A percentile compares a stretch with the other conserved stretches of the same genome.
Conservation (phyloP, 2,888 invertebrate species). For the Drosophila buzzatii region DNA sequence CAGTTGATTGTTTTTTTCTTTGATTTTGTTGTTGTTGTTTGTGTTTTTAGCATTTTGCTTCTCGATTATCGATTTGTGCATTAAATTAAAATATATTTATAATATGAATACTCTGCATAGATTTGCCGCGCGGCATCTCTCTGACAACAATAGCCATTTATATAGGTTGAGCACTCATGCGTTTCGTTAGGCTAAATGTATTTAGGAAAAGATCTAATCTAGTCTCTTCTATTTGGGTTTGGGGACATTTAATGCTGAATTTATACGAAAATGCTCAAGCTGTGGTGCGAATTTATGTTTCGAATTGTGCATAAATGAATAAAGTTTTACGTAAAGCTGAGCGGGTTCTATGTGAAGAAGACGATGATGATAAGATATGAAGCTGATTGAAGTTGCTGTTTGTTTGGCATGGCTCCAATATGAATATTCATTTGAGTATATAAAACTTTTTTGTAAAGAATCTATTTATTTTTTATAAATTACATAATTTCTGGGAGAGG, state of each 20-base stretch:
- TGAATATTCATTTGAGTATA: neutral
- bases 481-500: neutral
- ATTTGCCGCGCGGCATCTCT: constrained; percentile 21
- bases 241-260: neutral
- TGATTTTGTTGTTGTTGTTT: neutral
- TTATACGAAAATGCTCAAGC: neutral
- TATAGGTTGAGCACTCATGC: constrained; percentile 6
- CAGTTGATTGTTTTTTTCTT: constrained; percentile 41
- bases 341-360: neutral
- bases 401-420: neutral
- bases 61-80: constrained; percentile 51
- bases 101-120: constrained; percentile 45
- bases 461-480: neutral
- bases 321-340: neutral
- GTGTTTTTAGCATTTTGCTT: constrained; percentile 6
- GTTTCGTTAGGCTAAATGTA: neutral
- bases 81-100: constrained; percentile 73
- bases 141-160: constrained; percentile 13
- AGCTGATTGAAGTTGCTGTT: neutral
- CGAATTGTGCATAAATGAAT: constrained; percentile 6
- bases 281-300: neutral
- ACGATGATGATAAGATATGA: neutral
- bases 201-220: constrained; percentile 1
- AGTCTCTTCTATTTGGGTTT: neutral
- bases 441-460: neutral